Percentiles rank a stretch among this genome's conserved stretches.
Conservation (phyloP, 2,797 vertebrate species). For the Macropus fuliginosus region DNA sequence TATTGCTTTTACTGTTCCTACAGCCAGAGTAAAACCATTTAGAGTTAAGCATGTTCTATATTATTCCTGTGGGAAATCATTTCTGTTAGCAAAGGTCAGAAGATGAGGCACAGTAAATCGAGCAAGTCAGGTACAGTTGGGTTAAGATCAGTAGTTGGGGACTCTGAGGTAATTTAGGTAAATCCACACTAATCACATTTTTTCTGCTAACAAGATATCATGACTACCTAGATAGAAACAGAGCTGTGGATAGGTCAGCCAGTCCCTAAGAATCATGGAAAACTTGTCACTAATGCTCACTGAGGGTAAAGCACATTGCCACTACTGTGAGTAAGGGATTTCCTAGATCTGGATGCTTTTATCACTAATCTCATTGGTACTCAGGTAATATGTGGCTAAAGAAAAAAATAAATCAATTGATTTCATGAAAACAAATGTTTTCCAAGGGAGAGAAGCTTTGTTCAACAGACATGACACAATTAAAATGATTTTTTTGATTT, state of each 20-base stretch:
- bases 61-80: background rate
- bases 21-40: background rate
- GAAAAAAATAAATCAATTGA: background rate
- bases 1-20: background rate
- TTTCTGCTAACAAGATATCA: background rate
- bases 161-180: background rate
- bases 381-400: background rate
- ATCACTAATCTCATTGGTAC: background rate
- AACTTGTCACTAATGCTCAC: background rate
- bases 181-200: background rate
- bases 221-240: background rate
- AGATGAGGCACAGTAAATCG: background rate
- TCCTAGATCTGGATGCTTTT: background rate
- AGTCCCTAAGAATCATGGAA: background rate
- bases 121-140: background rate
- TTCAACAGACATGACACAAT: background rate
- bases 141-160: background rate
- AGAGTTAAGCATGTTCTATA: background rate
- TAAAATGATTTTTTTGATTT: background rate
- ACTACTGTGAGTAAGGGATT: background rate
- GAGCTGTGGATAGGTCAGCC: background rate
- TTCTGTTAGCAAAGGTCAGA: background rate
- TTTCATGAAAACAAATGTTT: background rate
- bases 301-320: background rate
- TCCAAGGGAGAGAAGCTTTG: background rate